Base-by-base conservation (phyloP, 2,797 vertebrate genomes). In the Chaunax sp. region DNA sequence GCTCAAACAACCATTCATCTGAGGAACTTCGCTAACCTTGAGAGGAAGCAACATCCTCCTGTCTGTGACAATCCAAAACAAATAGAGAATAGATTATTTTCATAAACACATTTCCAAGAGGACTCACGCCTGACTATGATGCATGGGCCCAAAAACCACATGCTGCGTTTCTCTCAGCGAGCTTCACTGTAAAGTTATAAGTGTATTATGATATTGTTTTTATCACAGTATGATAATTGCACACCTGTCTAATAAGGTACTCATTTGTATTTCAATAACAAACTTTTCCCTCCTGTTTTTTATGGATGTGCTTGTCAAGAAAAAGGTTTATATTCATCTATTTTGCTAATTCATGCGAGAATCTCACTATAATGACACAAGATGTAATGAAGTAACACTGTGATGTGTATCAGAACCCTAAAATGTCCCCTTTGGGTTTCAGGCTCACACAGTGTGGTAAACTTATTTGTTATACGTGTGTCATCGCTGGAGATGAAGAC, bases 401-500 rank as follows among this genome's bases (percentile, higher is more conserved):
- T 81, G 90, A 90, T 90, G 89, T 87, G 86, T 75, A 90, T 91
- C 87, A 87, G 73, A 89, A 85, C 54, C 78, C 53, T 80, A 75
- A 88, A 80, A 87, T 84, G 76, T 83, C 89, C 80, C 89, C 87
- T 91, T 88, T 89, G 89, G 87, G 80, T 82, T 89, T 75, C 72
- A 33, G 11, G 73, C 85, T 91, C 78, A 74, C 78, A 78, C 85
- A 69, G 83, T 77, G 81, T 76, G 82, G 86, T 87, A 87, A 89
- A 90, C 89, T 89, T 94, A 92, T 92, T 93, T 91, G 89, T 92
- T 93, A 91, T 92, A 91, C 80, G 76, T 80, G 68, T 92, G 94
- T 93, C 92, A 92, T 77, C 78, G 86, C 83, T 33, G 78, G 64
- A 89, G 91, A 94, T 94, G 92, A 94, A 94, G 94, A 95, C 90